Base-by-base conservation (phyloP, 2,797 vertebrate species). In the Manis pentadactyla region DNA sequence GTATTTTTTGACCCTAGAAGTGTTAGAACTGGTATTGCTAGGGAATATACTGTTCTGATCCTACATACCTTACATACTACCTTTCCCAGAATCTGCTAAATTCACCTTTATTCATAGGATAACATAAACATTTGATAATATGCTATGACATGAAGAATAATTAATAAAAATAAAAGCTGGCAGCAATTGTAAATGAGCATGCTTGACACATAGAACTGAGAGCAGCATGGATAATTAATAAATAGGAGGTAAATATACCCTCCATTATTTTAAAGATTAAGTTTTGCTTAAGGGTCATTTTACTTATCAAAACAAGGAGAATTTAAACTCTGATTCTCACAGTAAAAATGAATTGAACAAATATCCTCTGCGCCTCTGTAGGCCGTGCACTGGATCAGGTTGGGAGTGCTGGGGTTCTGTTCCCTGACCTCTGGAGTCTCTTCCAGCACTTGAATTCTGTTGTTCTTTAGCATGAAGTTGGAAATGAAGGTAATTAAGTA, bases 401-500 rank as follows among this genome's bases (percentile, higher is more conserved):
- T 69, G 37, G 19, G 11, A 53, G 75, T 4, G 18, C 92, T 55
- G 13, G 9, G 11, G 5, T 34, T 92, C 71, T 29, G 21, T 77
- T 78, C 53, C 11, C 73, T 90, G 92, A 92, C 84, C 69, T 90
- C 6, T 2, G 18, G 68, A 55, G 19, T 61, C 29, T 66, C 55
- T 71, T 86, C 37, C 73, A 81, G 68, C n/a, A 21, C 5, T 19
- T 64, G 79, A 42, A 71, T 96, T 86, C 31, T 79, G 1, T 23
- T 79, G 77, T 92, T 83, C 78, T 85, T 49, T 92, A 10, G 61
- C 74, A 84, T 71, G 85, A 91, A 46, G 31, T 49, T 84, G 37
- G 59, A 89, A 91, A 87, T 85, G 37, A 74, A 74, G 55, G 34
- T 79, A 94, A 94, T 83, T 95, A 81, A 68, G 25, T 61, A 95